Evolutionary conservation across 2,797 vertebrate species (phyloP), one percentile per base, ranked within the genome.

Genomic region (Sebastiscus tertius): DNA sequence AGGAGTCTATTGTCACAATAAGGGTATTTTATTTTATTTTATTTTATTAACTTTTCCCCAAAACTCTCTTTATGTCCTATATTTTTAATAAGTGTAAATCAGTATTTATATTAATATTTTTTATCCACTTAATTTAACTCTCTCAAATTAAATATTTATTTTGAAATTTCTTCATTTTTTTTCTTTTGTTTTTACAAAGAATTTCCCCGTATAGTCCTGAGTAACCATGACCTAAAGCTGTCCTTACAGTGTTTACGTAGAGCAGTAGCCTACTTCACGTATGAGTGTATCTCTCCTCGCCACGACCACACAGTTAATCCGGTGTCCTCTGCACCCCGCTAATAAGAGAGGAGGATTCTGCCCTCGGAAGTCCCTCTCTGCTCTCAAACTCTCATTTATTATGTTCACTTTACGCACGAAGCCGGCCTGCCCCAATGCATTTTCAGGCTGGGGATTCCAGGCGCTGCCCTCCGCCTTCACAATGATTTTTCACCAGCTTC

Each of bases 331-430:
- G 68, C 75, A 12, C 83, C 74, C 33, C 34, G 52, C 79, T 92
- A 82, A 89, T 84, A 83, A 87, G 75, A 86, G 85, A 86, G 81
- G 84, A 76, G 86, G 80, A 54, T 79, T 84, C 46, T 71, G 75
- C 75, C 73, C 75, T 83, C 85, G 89, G 89, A 89, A 88, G 82
- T 86, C 64, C 12, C 88, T 88, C 69, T 71, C 31, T 71, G 84
- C 87, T 78, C 86, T 90, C 86, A 84, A 89, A 86, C 81, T 86
- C 74, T 87, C 87, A 91, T 92, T 90, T 84, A 85, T 90, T 87
- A 93, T 75, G 22, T 72, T 76, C 78, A 52, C 84, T 83, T 85
- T 85, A 77, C 67, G 79, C 27, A 72, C 55, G 82, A 62, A 69
- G 67, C 58, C 77, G 26, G 71, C 12, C 73, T 52, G 72, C 22